phyloP scores from a whole-genome alignment of 2,888 invertebrate species.

The Acleris holmiana region DNA sequence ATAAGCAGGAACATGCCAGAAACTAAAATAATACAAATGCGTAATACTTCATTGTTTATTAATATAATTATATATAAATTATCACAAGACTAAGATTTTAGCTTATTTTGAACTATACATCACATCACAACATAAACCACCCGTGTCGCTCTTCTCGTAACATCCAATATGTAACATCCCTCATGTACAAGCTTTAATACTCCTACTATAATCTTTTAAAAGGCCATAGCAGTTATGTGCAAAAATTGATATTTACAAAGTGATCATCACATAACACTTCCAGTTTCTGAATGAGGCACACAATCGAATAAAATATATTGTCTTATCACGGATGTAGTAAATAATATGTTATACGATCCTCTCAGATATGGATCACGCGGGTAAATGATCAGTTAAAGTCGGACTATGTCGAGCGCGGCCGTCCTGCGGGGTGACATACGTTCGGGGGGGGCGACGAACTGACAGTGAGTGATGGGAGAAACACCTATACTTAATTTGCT shows the following conservation, averaged over 20 bases:
- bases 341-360: slow-evolving; percentile 60
- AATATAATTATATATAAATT: slow-evolving; percentile 82
- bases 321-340: slow-evolving; percentile 64
- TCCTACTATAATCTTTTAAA: slow-evolving; percentile 62
- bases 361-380: slow-evolving; percentile 65
- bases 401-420: background rate
- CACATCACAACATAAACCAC: slow-evolving; percentile 80
- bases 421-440: no score
- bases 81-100: slow-evolving; percentile 82
- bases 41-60: slow-evolving; percentile 82
- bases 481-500: no score
- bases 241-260: slow-evolving; percentile 54
- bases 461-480: no score
- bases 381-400: slow-evolving; percentile 14
- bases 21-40: slow-evolving; percentile 49
- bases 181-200: slow-evolving; percentile 62
- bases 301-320: slow-evolving; percentile 64
- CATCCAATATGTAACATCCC: slow-evolving; percentile 75
- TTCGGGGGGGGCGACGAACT: no score
- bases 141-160: slow-evolving; percentile 63
- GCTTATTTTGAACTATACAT: slow-evolving; percentile 73
- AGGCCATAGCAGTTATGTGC: slow-evolving; percentile 70
- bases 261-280: slow-evolving; percentile 50
- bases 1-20: no score
- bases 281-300: slow-evolving; percentile 60